These are phyloP conservation scores for Odocoileus virginianus DNA, from an alignment of 2,113 vertebrate genomes.

Conservation along the genomic window DNA sequence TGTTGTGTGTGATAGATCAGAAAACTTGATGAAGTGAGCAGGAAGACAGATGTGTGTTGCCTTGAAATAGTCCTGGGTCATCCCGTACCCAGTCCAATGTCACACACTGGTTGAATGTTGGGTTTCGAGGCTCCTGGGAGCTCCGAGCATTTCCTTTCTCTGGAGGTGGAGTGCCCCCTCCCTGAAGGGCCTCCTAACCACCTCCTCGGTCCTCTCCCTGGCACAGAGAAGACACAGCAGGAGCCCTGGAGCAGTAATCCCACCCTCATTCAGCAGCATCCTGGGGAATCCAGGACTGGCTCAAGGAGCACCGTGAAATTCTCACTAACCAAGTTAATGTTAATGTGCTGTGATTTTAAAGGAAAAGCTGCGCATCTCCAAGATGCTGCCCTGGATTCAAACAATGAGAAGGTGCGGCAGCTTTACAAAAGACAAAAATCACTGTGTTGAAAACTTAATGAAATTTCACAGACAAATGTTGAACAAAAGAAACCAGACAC, in stretches of 20 bases:
- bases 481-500: conserved; percentile 13
- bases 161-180: neutral
- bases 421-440: neutral
- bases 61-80: neutral
- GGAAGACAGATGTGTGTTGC: neutral
- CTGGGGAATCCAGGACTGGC: neutral
- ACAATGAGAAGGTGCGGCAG: neutral
- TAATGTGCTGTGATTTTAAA: neutral
- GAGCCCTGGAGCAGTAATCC: neutral
- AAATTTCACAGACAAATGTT: neutral
- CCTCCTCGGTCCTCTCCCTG: neutral
- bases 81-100: neutral
- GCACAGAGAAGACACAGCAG: neutral
- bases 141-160: neutral
- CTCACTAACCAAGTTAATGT: neutral
- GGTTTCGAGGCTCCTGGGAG: neutral
- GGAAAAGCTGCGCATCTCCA: neutral
- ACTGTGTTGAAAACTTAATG: neutral
- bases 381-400: neutral
- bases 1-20: neutral
- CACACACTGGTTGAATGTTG: neutral
- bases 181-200: neutral
- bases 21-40: neutral
- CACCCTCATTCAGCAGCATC: neutral
- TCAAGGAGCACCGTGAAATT: neutral